Evolutionary conservation across 2,888 invertebrate genomes (phyloP).

Genomic region (Idaea straminata): DNA sequence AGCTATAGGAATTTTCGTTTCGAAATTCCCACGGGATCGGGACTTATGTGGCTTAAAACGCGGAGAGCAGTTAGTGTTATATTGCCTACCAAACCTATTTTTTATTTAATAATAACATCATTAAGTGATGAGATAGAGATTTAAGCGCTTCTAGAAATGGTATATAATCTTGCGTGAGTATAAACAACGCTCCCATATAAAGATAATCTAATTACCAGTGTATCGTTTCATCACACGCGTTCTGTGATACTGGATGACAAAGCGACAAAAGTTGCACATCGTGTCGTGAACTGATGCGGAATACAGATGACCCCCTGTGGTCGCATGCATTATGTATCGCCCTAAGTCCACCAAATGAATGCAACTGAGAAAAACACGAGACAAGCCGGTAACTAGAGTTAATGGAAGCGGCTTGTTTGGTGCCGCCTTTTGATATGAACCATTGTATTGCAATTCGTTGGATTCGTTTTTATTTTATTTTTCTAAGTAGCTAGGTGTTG

Average conservation of each 20-base stretch:
- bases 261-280: slow-evolving; percentile 36
- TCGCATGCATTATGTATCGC: slow-evolving; percentile 75
- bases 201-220: not conserved
- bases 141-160: not conserved
- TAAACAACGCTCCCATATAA: not conserved
- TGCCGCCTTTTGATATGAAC: not conserved
- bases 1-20: too few species aligned
- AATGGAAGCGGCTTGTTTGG: slow-evolving; percentile 32
- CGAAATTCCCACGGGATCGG: too few species aligned
- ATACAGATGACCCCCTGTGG: slow-evolving; percentile 69
- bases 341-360: slow-evolving; percentile 74
- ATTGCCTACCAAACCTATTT: too few species aligned
- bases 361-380: slow-evolving; percentile 65
- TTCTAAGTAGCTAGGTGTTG: too few species aligned
- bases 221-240: not conserved
- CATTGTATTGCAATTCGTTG: not conserved
- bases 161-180: not conserved
- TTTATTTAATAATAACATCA: too few species aligned
- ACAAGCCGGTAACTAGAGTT: slow-evolving; percentile 15
- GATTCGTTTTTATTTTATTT: not conserved
- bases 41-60: too few species aligned
- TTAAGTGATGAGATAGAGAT: not conserved
- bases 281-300: slow-evolving; percentile 49
- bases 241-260: slow-evolving; percentile 14
- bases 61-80: too few species aligned